Conservation (phyloP, 2,113 vertebrate genomes). For the Echinops telfairi region DNA sequence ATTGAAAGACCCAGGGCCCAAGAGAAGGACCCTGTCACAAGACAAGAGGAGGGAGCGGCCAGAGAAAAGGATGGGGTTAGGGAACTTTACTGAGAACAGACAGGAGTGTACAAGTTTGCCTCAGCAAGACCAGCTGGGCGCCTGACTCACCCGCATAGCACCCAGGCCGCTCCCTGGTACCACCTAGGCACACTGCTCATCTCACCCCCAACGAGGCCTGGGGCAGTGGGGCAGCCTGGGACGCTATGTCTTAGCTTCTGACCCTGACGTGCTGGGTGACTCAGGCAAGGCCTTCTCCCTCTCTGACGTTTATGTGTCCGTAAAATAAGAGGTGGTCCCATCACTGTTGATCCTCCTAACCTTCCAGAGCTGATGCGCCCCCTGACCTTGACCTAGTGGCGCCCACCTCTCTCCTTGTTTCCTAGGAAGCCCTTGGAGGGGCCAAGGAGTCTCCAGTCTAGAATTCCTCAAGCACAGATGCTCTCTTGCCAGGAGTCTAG, state of each 20-base stretch:
- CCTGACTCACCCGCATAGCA: background rate
- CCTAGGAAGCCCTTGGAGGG: background rate
- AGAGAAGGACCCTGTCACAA: background rate
- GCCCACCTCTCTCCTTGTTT: background rate
- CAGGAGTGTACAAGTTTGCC: background rate
- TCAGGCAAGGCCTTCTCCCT: background rate
- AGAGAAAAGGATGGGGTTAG: background rate
- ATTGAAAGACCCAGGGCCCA: background rate
- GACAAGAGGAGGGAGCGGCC: background rate
- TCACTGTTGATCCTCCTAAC: background rate
- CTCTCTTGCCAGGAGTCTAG: background rate
- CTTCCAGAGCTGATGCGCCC: background rate
- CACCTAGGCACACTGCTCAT: background rate
- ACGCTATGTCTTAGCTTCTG: background rate
- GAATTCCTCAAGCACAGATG: constrained; percentile 1
- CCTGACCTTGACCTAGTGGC: background rate
- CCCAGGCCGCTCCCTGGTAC: background rate
- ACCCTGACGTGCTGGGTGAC: constrained; percentile 25
- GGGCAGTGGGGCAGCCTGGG: too few relatives aligned
- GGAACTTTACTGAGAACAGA: background rate
- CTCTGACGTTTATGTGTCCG: constrained; percentile 23
- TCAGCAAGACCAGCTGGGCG: background rate
- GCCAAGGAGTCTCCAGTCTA: background rate
- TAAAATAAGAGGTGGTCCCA: background rate
- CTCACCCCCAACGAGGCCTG: background rate